These are phyloP conservation scores for Drosophila trichaetosa DNA, from an alignment of 2,888 invertebrate genomes.

Conservation along the genomic window DNA sequence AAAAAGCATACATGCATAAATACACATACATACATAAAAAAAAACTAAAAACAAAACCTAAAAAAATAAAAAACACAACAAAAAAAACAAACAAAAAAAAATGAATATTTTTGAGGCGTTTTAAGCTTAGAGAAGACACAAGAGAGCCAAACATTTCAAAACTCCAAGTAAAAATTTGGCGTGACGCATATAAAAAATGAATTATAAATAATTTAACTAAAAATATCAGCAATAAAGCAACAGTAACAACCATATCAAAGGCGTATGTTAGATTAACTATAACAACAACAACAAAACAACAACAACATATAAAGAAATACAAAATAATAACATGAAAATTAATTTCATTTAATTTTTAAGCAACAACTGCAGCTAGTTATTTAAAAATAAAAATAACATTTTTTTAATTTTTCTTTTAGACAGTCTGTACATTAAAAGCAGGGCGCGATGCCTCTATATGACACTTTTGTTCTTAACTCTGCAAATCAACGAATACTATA, in stretches of 20 bases:
- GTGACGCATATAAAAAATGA: slow-evolving; percentile 60
- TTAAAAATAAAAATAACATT: slow-evolving; percentile 11
- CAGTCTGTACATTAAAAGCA: slow-evolving; percentile 37
- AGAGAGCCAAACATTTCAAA: slow-evolving; percentile 76
- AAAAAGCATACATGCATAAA: slow-evolving; percentile 28
- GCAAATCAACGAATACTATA: slow-evolving; percentile 74
- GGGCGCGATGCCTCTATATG: slow-evolving; percentile 53
- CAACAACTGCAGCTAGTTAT: slow-evolving; percentile 51
- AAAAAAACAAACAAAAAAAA: slow-evolving; percentile 20
- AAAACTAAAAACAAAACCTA: slow-evolving; percentile 15
- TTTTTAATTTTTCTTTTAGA: slow-evolving; percentile 22
- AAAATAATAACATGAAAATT: slow-evolving; percentile 38
- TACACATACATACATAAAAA: slow-evolving; percentile 1
- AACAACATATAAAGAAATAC: slow-evolving; percentile 43
- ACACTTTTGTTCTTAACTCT: slow-evolving; percentile 48
- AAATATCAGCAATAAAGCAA: slow-evolving; percentile 83
- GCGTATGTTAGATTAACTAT: slow-evolving; percentile 80
- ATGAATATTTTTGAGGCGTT: slow-evolving; percentile 79
- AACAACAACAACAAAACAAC: slow-evolving; percentile 24
- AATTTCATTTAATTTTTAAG: slow-evolving; percentile 40
- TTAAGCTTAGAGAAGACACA: slow-evolving; percentile 60
- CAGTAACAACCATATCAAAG: slow-evolving; percentile 83
- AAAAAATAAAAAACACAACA: slow-evolving; percentile 20
- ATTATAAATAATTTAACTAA: slow-evolving; percentile 41
- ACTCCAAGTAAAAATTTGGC: slow-evolving; percentile 72